Evolutionary conservation across 2,797 vertebrate genomes (phyloP).

Genomic region (Spondyliosoma cantharus): DNA sequence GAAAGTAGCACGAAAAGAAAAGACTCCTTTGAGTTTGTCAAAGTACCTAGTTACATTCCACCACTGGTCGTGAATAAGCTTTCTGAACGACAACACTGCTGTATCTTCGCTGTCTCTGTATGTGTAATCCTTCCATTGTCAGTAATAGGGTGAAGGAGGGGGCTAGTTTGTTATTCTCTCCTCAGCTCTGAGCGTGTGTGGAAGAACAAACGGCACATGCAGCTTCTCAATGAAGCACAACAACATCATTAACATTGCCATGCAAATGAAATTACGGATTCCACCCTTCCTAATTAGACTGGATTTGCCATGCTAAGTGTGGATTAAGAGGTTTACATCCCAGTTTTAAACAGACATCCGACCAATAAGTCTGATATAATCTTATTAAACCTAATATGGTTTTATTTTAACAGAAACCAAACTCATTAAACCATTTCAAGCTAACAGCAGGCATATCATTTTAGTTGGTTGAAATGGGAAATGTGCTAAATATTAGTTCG

Average conservation of each 20-base stretch:
- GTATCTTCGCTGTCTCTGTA: constrained; percentile 5
- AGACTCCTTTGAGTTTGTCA: too few species aligned
- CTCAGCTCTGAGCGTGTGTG: constrained; percentile 1
- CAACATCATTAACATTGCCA: not conserved
- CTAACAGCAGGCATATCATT: not conserved
- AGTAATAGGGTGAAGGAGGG: not conserved
- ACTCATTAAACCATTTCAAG: not conserved
- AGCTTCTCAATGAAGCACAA: not conserved
- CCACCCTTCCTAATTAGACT: not conserved
- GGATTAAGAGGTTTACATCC: constrained; percentile 19
- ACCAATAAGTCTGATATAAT: not conserved
- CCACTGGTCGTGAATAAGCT: not conserved
- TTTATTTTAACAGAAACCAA: not conserved
- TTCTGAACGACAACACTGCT: not conserved
- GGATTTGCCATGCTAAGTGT: constrained; percentile 14
- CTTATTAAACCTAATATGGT: not conserved
- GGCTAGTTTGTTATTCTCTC: not conserved
- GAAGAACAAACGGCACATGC: not conserved
- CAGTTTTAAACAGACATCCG: not conserved
- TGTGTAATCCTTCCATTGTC: constrained; percentile 12
- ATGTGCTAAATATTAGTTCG: not conserved
- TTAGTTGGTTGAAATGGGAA: not conserved
- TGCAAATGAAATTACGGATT: constrained; percentile 9
- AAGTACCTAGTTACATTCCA: too few species aligned
- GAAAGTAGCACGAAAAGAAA: too few species aligned